Base-by-base conservation (phyloP, 1,140 invertebrate genomes). In the Sweltsa coloradensis region DNA sequence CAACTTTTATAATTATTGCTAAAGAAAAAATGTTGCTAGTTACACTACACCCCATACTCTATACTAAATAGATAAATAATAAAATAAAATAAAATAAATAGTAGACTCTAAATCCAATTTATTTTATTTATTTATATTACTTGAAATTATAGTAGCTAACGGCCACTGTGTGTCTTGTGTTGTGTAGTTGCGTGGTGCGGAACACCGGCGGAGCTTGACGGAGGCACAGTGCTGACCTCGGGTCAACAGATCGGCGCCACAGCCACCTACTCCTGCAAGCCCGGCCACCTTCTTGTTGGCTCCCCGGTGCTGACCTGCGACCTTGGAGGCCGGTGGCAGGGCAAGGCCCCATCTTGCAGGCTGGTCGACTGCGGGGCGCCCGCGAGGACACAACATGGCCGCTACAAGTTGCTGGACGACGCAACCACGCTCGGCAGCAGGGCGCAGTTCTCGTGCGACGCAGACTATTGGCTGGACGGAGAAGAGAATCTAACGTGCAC, bases 361-460 rank as follows among this genome's bases (percentile, higher is more conserved):
- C 93, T 86, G 61, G 77, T 94, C 0, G 88, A 94, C 58, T 96
- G 92, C 61, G 86, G 88, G 0, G 74, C 79, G 11, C 88, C 89
- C 0, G 77, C 79, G 0, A 72, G 81, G 41, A 76, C 89, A 2
- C 74, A 83, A 57, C 80, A 87, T 51, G 89, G 89, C 3, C 68
- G 71, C 11, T 79, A 82, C 47, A 66, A 72, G 13, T 64, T 91
- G 0, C 59, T 83, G 0, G 89, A 88, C 55, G 78, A 74, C 16
- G 86, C 84, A 1, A 91, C 88, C 0, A 89, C 82, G 0, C 82
- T 85, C 24, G 78, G 77, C 5, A 84, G 83, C 34, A 60, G 82
- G 7, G 78, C 81, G 0, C 72, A 76, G 46, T 95, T 92, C 62
- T 72, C 70, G 26, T 97, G 92, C 58, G 74, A 79, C 27, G 68